Base-by-base conservation (phyloP, 2,888 invertebrate species). In the Zygaena filipendulae region DNA sequence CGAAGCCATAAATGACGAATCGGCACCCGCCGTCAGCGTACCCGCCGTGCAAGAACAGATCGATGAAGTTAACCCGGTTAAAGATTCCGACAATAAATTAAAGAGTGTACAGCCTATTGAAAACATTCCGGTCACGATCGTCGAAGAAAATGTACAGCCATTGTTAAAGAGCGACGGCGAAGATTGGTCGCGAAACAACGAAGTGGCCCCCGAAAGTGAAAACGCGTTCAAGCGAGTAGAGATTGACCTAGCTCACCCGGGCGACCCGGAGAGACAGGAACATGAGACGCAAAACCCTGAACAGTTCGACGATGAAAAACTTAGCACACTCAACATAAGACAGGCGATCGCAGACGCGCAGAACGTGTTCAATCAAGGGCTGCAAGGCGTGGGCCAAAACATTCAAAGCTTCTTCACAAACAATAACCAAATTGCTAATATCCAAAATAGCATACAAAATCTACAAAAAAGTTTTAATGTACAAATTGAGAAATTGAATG, bases 281-380 rank as follows among this genome's bases (percentile, higher is more conserved):
- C 77, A 77, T 36, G 77, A 79, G 32, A 70, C 63, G 0, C 77
- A 77, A 42, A 71, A 64, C 35, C 63, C 72, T 2, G 66, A 60
- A 30, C 54, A 52, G 25, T 59, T 50, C 30, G 43, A 54, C 3
- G 50, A 56, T 5, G 55, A 56, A 7, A 51, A 60, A 24, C 46
- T 52, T 25, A 47, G 55, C 5, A 37, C 59, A 0, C 33, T 49
- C 2, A 42, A 45, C 5, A 52, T 74, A 19, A 66, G 57, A 32
- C 50, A 69, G 27, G 52, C 53, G 9, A 49, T 71, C 12, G 40
- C 52, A 4, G 56, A 61, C 8, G 53, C 71, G 0, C 54, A 69
- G 25, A 39, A 42, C 13, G 34, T 40, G 23, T 47, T 53, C 24
- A 42, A 43, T 4, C 32, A 44, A 19, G 66, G 68, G 5, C 42